phyloP scores from a whole-genome alignment of 2,888 invertebrate species.

The Odontomyia ornata region DNA sequence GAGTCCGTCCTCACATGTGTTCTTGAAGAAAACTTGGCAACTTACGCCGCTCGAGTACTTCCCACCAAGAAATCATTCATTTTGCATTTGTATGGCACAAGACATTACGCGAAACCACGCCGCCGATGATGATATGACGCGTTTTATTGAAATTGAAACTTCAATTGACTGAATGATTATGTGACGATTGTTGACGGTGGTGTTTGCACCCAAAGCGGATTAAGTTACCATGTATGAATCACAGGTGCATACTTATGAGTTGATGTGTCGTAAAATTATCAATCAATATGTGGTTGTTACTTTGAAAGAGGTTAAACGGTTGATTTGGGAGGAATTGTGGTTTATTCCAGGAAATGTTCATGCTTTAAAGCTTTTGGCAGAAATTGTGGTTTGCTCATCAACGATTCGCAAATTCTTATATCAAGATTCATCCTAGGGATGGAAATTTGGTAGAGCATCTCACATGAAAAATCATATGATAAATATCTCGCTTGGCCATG shows the following conservation, averaged over 20 bases:
- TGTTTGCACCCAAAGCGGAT: neutral
- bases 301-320: too few species aligned
- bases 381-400: too few species aligned
- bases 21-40: slow-evolving; percentile 15
- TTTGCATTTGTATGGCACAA: neutral
- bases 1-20: neutral
- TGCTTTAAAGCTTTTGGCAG: too few species aligned
- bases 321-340: too few species aligned
- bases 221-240: neutral
- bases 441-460: too few species aligned
- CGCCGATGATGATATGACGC: slow-evolving; percentile 8
- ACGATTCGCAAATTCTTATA: too few species aligned
- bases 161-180: slow-evolving; percentile 11
- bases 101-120: neutral
- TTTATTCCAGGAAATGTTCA: too few species aligned
- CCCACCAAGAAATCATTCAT: slow-evolving; percentile 6
- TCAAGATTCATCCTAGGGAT: too few species aligned
- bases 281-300: neutral
- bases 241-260: neutral
- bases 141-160: slow-evolving; percentile 19
- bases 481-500: too few species aligned
- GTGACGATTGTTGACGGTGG: slow-evolving; percentile 8
- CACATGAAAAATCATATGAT: too few species aligned
- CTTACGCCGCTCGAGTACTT: too few species aligned
- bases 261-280: neutral